Evolutionary conservation across 2,797 vertebrate genomes (phyloP), one percentile per base, ranked within the genome.

Genomic region (Cryptoprocta ferox): DNA sequence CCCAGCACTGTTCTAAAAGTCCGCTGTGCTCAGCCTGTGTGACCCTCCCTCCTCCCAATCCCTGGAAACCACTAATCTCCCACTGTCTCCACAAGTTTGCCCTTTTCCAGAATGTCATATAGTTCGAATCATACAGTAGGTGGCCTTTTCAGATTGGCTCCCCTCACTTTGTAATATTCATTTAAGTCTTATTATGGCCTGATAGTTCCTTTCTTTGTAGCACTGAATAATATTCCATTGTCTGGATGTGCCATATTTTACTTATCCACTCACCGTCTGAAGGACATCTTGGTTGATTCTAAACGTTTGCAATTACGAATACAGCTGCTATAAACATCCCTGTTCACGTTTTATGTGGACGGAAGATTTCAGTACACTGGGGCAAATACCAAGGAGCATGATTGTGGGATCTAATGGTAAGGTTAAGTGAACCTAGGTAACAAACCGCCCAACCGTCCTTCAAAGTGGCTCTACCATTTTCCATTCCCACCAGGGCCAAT

Each of bases 41-140:
- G 1, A n/a, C 28, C 9, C 35, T 28, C 16, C 11, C 24, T 21
- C 35, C n/a, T 5, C 42, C 6, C 1, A 19, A 6, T 15, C 15
- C 32, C 14, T 37, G 37, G 13, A 11, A 56, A 45, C 13, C 19
- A 35, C 76, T 37, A 0, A 32, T 88, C n/a, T 76, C 83, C 30
- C 35, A 30, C 26, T 39, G 0, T 65, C 53, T 88, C 30, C 61
- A 32, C 0, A 3, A 32, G 65, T 50, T 26, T 35, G 19, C 19
- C 19, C 26, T 71, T 79, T 71, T 37, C 30, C 35, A 45, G 63
- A 71, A 73, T 18, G 30, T 42, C 14, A 42, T 15, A n/a, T 2
- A 48, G 80, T 39, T 48, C 26, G 48, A 61, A n/a, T 39, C 30
- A 5, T 2, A 24, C 14, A 30, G 8, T 24, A 42, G 10, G 26